These are phyloP conservation scores for Pelecanoides urinatrix DNA, from an alignment of 2,113 vertebrate genomes.

Conservation along the genomic window DNA sequence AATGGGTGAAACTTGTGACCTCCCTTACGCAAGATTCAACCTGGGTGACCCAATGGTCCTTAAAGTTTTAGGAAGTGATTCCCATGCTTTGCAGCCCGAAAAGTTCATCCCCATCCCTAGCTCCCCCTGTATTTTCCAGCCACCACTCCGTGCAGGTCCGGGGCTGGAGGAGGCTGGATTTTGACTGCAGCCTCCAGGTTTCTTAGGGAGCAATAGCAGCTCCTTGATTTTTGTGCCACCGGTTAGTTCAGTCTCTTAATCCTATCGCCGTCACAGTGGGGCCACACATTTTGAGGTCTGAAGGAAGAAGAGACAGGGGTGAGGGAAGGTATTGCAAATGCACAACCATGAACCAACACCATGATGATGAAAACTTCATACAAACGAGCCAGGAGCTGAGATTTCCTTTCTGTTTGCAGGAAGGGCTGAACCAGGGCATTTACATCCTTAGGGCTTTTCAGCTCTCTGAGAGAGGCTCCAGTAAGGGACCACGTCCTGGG, in stretches of 20 bases:
- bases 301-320: not conserved
- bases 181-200: not conserved
- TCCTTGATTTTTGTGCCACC: not conserved
- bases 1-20: not conserved
- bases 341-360: not conserved
- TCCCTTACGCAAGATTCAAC: not conserved
- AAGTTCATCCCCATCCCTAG: not conserved
- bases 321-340: not conserved
- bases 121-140: not conserved
- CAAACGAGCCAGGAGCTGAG: not conserved
- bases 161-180: not conserved
- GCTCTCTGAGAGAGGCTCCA: not conserved
- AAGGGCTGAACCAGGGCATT: not conserved
- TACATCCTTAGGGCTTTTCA: not conserved
- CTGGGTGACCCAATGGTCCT: not conserved
- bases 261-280: not conserved
- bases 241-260: not conserved
- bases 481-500: not conserved
- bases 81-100: not conserved
- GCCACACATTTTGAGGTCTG: not conserved
- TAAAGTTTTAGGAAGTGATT: not conserved
- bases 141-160: rapidly evolving
- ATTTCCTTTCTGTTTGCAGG: not conserved
- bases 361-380: not conserved
- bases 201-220: not conserved